Evolutionary conservation across 2,888 invertebrate species (phyloP), one percentile per base, ranked within the genome.

Genomic region (Eutolmus rufibarbis): DNA sequence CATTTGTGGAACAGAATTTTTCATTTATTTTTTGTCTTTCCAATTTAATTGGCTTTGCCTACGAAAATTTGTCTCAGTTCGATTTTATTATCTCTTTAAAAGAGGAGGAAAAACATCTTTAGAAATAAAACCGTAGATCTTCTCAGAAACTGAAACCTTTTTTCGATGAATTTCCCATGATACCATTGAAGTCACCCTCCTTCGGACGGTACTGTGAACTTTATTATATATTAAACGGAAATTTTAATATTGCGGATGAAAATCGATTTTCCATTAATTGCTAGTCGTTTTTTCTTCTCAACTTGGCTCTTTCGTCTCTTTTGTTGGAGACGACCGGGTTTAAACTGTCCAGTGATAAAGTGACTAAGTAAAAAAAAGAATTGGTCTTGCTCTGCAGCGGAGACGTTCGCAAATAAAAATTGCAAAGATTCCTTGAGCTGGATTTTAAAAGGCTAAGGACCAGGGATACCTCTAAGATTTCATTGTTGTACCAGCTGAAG

Each of bases 241-340:
- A 66, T 40, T 66, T 66, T 66, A 84, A 84, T 84, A 57, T 66
- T 28, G 14, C 9, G 28, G 12, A 66, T 23, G 5, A 66, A 84
- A 84, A 84, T 84, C 66, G 82, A 84, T 84, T 66, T 84, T 9
- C 37, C 16, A 84, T 84, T 84, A 84, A 84, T 84, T 84, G 57
- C 14, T 3, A 66, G 37, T 37, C 7, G 57, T 82, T 82, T 84
- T 66, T 9, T 66, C n/a, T 66, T 23, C 3, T 7, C 16, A 16
- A 16, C 43, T 28, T 23, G 14, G 66, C 9, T 28, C 66, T 12
- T 4, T 28, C 19, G 19, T n/a, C 19, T 56, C 19, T n/a, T 56
- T 56, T 56, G 19, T 56, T 56, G n/a, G 56, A 56, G 16, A 56
- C 8, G 56, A 19, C 7, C 2, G n/a, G 43, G n/a, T 9, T 56